Base-by-base conservation (phyloP, 2,888 invertebrate genomes). In the Chydorus sphaericus region DNA sequence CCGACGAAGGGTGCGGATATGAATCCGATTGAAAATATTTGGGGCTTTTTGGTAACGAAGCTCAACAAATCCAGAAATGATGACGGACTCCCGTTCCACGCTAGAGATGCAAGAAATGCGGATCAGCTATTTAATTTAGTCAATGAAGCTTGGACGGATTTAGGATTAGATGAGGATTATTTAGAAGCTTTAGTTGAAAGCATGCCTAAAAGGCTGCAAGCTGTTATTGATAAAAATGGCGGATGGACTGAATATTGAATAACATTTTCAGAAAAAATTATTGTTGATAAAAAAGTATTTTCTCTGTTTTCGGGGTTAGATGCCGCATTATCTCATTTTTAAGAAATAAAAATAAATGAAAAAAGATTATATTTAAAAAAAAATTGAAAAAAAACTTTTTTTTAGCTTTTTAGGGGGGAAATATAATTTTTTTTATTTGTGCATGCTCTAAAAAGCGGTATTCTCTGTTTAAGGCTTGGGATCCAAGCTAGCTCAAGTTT, bases 11-110 rank as follows among this genome's bases (percentile, higher is more conserved):
- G 39, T 39, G 39, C 39, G 23, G 39, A 39, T 23, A 39, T 39
- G 39, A 39, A 39, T 23, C 39, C 39, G 20, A 39, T 39, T 39
- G 39, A 39, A 23, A 39, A 18, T 39, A 39, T 39, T 39, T 39
- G 39, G 39, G 39, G 39, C 16, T 39, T 20, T 39, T 23, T 39
- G 18, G 39, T 39, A 20, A 20, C 20, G 18, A 39, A 39, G 23
- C 39, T 39, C 18, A 39, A 18, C 20, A 39, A 39, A 39, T 7
- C 39, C 23, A 39, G 39, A 39, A 39, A 18, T 23, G 39, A 39
- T 8, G 39, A 39, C 18, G 39, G 18, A n/a, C 18, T 39, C 20
- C 39, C 39, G n/a, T 39, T 20, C 10, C 38, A 16, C 39, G 39
- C 39, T 6, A 18, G 39, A 20, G 39, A 39, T 39, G 39, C 39